Percentiles rank a stretch among this genome's conserved stretches.
Conservation (phyloP, 2,113 vertebrate genomes). For the Trachemys scripta region DNA sequence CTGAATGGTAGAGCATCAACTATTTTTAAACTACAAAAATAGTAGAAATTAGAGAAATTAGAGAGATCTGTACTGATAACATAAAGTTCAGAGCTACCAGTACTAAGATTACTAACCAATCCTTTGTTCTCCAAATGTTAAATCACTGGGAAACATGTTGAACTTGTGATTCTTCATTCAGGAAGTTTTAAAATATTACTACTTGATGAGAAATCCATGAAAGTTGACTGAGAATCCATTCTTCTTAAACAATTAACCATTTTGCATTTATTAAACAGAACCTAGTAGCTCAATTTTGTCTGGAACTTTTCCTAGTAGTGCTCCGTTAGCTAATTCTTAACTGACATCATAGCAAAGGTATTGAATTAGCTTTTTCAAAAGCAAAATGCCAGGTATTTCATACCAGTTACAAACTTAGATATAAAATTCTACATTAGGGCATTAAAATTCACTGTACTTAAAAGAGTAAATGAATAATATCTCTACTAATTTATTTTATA, state of each 20-base stretch:
- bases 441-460: neutral
- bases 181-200: constrained; percentile 43
- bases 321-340: neutral
- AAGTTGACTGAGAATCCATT: constrained; percentile 5
- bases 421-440: neutral
- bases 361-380: neutral
- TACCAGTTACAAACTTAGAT: neutral
- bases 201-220: constrained; percentile 46
- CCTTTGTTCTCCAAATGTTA: neutral
- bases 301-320: neutral
- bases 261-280: constrained; percentile 3
- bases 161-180: constrained; percentile 25
- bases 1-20: constrained; percentile 45
- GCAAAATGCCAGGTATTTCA: neutral
- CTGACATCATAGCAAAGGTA: neutral
- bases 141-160: neutral
- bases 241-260: constrained; percentile 23
- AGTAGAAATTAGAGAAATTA: constrained; percentile 45
- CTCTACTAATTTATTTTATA: neutral
- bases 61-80: neutral
- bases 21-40: constrained; percentile 64
- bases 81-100: neutral
- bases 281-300: neutral
- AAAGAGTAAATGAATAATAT: neutral
- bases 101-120: neutral